A percentile compares a stretch with the other conserved stretches of the same genome.
Evolutionary conservation across 1,140 invertebrate genomes (phyloP).

Genomic region (Stenopsyche tienmushanensis): DNA sequence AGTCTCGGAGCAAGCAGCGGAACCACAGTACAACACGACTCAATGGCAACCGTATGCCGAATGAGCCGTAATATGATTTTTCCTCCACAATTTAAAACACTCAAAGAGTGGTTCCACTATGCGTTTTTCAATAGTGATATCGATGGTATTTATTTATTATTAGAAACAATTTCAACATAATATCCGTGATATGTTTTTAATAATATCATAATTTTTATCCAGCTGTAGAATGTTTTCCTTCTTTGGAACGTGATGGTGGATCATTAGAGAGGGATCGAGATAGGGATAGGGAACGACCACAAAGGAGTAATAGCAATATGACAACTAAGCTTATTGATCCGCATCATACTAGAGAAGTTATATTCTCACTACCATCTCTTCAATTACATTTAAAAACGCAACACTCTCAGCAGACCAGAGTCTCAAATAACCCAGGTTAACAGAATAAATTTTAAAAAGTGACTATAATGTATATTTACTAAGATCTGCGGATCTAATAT

Average conservation of each 20-base stretch:
- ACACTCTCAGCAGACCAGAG: slow-evolving; percentile 74
- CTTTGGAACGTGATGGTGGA: slow-evolving; percentile 69
- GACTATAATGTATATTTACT: background rate
- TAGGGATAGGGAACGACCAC: slow-evolving; percentile 33
- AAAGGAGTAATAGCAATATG: slow-evolving; percentile 45
- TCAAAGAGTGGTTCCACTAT: slow-evolving; percentile 97
- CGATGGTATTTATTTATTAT: slow-evolving; percentile 68
- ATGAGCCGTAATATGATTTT: slow-evolving; percentile 89
- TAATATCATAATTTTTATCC: slow-evolving; percentile 49
- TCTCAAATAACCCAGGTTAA: slow-evolving; percentile 72
- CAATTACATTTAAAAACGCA: slow-evolving; percentile 92
- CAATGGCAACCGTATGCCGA: slow-evolving; percentile 90
- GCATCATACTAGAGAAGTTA: slow-evolving; percentile 90
- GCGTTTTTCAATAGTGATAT: slow-evolving; percentile 92
- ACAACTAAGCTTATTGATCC: slow-evolving; percentile 71
- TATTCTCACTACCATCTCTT: slow-evolving; percentile 90
- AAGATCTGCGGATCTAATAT: no score
- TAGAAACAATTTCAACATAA: background rate
- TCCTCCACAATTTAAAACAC: slow-evolving; percentile 90
- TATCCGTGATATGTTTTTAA: slow-evolving; percentile 7
- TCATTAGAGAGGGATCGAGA: slow-evolving; percentile 43
- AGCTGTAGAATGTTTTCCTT: slow-evolving; percentile 89
- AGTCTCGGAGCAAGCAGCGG: slow-evolving; percentile 72
- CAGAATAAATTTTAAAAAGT: no score
- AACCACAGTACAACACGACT: slow-evolving; percentile 72